Base-by-base conservation (phyloP, 2,113 vertebrate genomes). In the Sterna hirundo region DNA sequence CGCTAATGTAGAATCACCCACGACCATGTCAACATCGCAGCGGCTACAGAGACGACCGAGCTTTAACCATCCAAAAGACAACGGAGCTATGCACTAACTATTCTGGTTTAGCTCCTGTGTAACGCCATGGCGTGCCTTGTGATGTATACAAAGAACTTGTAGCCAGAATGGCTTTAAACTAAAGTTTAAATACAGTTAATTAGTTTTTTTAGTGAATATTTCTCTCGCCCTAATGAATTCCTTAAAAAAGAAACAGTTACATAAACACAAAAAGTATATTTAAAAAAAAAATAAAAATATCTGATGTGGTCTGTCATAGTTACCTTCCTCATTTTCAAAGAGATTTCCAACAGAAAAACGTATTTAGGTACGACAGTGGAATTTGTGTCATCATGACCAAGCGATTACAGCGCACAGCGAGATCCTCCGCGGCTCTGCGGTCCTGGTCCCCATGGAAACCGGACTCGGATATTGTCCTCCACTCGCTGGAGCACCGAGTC, bases 371-470 rank as follows among this genome's bases (percentile, higher is more conserved):
- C 13, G 58, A 95, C 91, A 96, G 93, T 55, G 97, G 98, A 98
- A 98, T 98, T 93, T 98, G 97, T 98, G 97, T 97, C 98, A 98
- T 98, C 95, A 66, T 94, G 96, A 97, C 97, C 98, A 97, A 97
- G 98, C 94, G 95, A 97, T 96, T 97, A 97, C 54, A 34, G 97
- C 84, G 78, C 95, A 96, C 97, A 98, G 97, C 13, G 13, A 92
- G 98, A 98, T 98, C 97, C 98, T 98, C 98, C 66, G 86, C 44
- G 76, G 98, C 98, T 96, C 98, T 97, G 98, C 71, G 77, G 97
- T 97, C 98, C 97, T 83, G 91, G 99, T 99, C 98, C 98, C 99
- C 98, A 99, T 99, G 98, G 99, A 98, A 99, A 99, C 99, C 20
- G 90, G 97, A 96, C 98, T 98, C 93, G 52, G 98, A 98, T 97